phyloP scores from a whole-genome alignment of 2,888 invertebrate genomes.

The Papilio demoleus region DNA sequence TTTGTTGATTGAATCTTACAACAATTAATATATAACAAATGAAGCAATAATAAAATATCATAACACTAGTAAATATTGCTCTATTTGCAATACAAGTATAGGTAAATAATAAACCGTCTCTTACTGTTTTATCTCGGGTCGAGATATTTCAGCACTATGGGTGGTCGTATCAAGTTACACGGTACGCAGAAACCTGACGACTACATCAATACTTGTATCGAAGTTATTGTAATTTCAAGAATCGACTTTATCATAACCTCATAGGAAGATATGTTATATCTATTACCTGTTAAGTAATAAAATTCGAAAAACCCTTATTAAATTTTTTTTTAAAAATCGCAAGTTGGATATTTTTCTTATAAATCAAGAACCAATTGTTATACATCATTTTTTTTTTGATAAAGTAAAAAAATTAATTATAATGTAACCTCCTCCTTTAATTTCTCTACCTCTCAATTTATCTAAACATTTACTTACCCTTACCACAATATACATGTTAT shows the following conservation, averaged over 20 bases:
- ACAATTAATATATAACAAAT: neutral
- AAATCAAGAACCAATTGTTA: too few relatives aligned
- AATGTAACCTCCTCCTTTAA: too few relatives aligned
- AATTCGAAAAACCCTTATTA: too few relatives aligned
- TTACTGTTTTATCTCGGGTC: neutral
- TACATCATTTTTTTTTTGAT: neutral
- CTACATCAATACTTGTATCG: neutral
- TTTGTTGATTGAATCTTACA: neutral
- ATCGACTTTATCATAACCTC: neutral
- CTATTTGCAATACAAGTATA: neutral
- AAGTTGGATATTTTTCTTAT: too few relatives aligned
- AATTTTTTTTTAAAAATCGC: too few relatives aligned
- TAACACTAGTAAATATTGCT: slow-evolving; percentile 1
- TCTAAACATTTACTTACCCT: neutral
- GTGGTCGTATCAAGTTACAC: slow-evolving; percentile 9
- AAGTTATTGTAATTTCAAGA: slow-evolving; percentile 3
- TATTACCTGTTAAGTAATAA: neutral
- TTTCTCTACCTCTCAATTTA: too few relatives aligned
- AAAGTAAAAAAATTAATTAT: neutral
- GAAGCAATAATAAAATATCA: neutral
- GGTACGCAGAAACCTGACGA: neutral
- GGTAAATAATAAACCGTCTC: neutral
- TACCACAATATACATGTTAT: neutral
- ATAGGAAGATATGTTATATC: neutral
- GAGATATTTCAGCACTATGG: slow-evolving; percentile 2